Evolutionary conservation across 2,797 vertebrate species (phyloP), one percentile per base, ranked within the genome.

Genomic region (Clarias laeviceps): DNA sequence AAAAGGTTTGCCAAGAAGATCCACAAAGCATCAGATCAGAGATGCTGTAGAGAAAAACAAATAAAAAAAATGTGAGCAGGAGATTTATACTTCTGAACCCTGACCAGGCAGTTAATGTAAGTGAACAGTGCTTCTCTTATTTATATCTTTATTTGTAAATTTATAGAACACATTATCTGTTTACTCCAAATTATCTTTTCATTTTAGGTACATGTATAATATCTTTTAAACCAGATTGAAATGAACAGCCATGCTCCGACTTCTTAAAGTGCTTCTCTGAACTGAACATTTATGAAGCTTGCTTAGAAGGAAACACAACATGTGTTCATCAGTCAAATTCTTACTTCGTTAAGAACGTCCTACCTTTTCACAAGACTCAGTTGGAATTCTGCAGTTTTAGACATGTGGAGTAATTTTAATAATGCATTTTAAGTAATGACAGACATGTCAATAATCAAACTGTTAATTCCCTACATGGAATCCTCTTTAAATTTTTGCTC

Each of bases 401-500:
- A 32, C 54, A 74, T 57, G 3, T 22, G 29, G 34, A 20, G n/a
- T 72, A 50, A 80, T 70, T 80, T 20, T 24, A 20, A 61, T n/a
- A 22, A 72, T 80, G 56, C 57, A 72, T 80, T 50, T 65, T 27
- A 69, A 22, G 45, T 64, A 56, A 56, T 56, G 4, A 5, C 27
- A 11, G 7, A 54, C 37, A 80, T 4, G 45, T 59, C 50, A 57
- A 64, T 62, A 85, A 85, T 64, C 61, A 80, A 80, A 84, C 65
- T 40, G 18, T 50, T 80, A 5, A 50, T 80, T 59, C 32, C 15
- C 57, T 17, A 29, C 24, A 65, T 65, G 34, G 59, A 80, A 45
- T 45, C 32, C 18, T 80, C 50, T 78, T 68, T 22, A 37, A 12
- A 66, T 32, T 57, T 45, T 57, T 40, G 61, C 29, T 57, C 34